Base-by-base conservation (phyloP, 2,888 invertebrate genomes). In the Lasioglossum zephyrum region DNA sequence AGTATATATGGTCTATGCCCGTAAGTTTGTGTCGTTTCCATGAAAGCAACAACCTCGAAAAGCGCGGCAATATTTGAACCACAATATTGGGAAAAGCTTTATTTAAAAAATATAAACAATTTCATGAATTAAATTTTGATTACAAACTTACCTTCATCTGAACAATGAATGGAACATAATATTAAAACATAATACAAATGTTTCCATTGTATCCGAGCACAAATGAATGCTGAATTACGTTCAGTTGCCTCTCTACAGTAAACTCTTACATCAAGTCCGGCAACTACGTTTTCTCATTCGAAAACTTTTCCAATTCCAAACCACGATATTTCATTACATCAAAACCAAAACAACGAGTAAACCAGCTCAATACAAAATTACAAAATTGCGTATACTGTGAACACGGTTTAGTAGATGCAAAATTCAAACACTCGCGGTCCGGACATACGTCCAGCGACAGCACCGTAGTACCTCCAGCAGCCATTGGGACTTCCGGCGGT, bases 401-500 rank as follows among this genome's bases (percentile, higher is more conserved):
- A 31, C 9, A 36, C 13, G 13, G 22, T 4, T 6, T 22, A 2
- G 5, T 39, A 4, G 4, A 22, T 81, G 78, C 22, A 31, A 78
- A 3, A 22, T 81, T 85, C 22, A 31, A 78, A 86, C 69, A 1
- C 49, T 85, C 80, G 78, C 85, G 81, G 75, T 57, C 16, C 60
- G 77, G 57, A 75, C 1, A 1, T n/a, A 26, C 39, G 31, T 18
- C 1, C 16, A 26, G 4, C 6, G 36, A 11, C 49, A 6, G 18
- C 76, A 53, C 11, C 66, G 49, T 72, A 79, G 81, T 78, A 74
- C 60, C 4, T 36, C 75, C 22, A 16, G 9, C 36, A 31, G 70
- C 49, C 78, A 81, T 69, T 53, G 22, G 31, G 57, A 79, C 77
- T 77, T 86, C 86, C 86, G 86, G 74, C 63, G 44, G n/a, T 39